Conservation (phyloP, 1,140 invertebrate species). For the Scaptodrosophila lebanonensis region DNA sequence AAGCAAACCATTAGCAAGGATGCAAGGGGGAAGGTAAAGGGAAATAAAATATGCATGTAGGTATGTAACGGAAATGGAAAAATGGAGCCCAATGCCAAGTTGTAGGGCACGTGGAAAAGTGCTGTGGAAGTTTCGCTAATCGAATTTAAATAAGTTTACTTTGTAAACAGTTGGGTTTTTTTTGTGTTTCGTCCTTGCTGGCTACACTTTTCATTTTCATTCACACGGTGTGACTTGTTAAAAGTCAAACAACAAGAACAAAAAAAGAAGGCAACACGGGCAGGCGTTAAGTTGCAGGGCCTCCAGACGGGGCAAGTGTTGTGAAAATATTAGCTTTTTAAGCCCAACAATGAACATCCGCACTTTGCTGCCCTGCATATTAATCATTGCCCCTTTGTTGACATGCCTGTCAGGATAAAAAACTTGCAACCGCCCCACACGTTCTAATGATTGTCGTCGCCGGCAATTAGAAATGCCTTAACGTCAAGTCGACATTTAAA, state of each 20-base stretch:
- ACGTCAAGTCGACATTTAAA: too few species aligned
- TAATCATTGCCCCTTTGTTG: conserved; percentile 54
- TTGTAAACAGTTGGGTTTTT: conserved; percentile 56
- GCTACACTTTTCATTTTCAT: background rate
- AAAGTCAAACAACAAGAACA: conserved; percentile 29
- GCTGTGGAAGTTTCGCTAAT: conserved; percentile 67
- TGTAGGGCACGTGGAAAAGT: conserved; percentile 32
- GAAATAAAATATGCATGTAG: conserved; percentile 6
- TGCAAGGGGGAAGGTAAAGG: too few species aligned
- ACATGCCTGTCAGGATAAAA: conserved; percentile 37
- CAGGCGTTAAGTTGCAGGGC: too few species aligned
- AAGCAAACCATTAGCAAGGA: too few species aligned
- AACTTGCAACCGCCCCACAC: conserved; percentile 32
- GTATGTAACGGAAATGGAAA: conserved; percentile 12
- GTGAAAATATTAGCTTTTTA: conserved; percentile 69
- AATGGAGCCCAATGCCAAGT: conserved; percentile 27
- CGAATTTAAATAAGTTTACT: conserved; percentile 75
- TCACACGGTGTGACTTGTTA: background rate
- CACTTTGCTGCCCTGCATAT: conserved; percentile 50
- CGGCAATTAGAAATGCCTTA: background rate
- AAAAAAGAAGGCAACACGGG: too few species aligned
- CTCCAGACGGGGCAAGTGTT: background rate
- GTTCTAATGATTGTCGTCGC: conserved; percentile 45
- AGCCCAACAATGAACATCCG: conserved; percentile 21
- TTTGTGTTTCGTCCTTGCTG: conserved; percentile 6